A percentile compares a stretch with the other conserved stretches of the same genome.
Evolutionary conservation across 37 sponge, comb jelly and placozoan genomes (phyloP).

Genomic region (Amphimedon queenslandica): DNA sequence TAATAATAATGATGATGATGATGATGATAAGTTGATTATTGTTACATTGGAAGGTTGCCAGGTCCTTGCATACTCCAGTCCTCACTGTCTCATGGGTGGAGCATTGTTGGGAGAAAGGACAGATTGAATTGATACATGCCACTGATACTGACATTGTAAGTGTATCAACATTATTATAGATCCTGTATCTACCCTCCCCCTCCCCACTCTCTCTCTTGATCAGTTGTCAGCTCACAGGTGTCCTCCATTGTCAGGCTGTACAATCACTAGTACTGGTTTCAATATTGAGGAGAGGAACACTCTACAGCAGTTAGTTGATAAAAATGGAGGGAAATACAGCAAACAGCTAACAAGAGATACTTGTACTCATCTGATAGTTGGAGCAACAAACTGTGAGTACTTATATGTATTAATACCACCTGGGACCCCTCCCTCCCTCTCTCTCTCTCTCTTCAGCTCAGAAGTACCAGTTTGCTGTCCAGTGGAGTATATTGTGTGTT

Average conservation of each 20-base stretch:
- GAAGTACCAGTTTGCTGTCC: conserved; percentile 75
- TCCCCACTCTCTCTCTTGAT: not conserved
- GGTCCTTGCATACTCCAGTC: conserved; percentile 56
- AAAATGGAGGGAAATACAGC: conserved; percentile 82
- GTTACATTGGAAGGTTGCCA: conserved; percentile 55
- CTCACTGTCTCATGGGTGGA: conserved; percentile 81
- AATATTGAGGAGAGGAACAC: conserved; percentile 50
- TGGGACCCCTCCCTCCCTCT: no score
- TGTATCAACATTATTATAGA: not conserved
- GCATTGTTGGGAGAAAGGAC: conserved; percentile 46
- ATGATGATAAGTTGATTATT: not conserved
- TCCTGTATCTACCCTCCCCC: not conserved
- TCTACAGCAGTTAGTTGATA: conserved; percentile 33
- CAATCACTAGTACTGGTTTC: conserved; percentile 82
- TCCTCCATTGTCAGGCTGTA: conserved; percentile 70
- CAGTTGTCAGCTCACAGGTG: conserved; percentile 44
- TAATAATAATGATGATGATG: not conserved
- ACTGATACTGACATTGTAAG: conserved; percentile 29
- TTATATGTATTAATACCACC: not conserved
- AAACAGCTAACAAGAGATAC: conserved; percentile 79
- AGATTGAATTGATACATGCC: conserved; percentile 18
- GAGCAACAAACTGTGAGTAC: conserved; percentile 17
- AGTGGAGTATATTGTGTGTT: conserved; percentile 73
- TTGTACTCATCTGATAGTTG: conserved; percentile 81
- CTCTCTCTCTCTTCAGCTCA: conserved; percentile 22